Evolutionary conservation across 2,888 invertebrate genomes (phyloP), one percentile per base, ranked within the genome.

Genomic region (Artemia sinica): DNA sequence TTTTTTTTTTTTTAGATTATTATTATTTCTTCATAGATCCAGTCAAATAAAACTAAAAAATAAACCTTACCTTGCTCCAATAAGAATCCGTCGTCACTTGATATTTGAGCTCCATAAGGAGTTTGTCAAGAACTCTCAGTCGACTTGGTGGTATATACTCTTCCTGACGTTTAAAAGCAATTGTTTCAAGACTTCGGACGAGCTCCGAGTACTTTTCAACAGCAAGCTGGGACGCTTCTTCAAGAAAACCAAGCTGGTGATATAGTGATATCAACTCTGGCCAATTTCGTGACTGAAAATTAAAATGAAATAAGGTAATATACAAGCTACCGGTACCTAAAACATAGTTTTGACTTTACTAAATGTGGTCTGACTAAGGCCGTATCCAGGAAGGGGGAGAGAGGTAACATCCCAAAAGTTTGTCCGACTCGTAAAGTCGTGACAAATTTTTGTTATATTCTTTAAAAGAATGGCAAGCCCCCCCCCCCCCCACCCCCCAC

Each of bases 91-190:
- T 28, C 28, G n/a, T 58, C 8, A 28, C 63, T 10, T 58, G 63
- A 28, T 58, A 28, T 10, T 28, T 58, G 8, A 58, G 63, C 63
- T 58, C 63, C 8, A 58, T n/a, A 8, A 58, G 14, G 14, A 58
- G 63, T 28, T 28, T 8, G 12, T 58, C 63, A 10, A 58, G 63
- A 58, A 58, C 28, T n/a, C n/a, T 58, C 2, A 58, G 14, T 10
- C 63, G 63, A 58, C 63, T 58, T n/a, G 63, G 63, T 10, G 63
- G 63, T 9, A 58, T n/a, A 58, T 58, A n/a, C 63, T 58, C 63
- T 58, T 58, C 63, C 28, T 8, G n/a, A 28, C 10, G 63, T 58
- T 58, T 58, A 28, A 58, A 58, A 28, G 63, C 63, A n/a, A 58
- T 58, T n/a, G 9, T 18, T n/a, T 58, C 63, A 2, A 58, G 28